Percentiles rank a stretch among this genome's conserved stretches.
Evolutionary conservation across 1,140 invertebrate genomes (phyloP).

Genomic region (Ditylenchus dipsaci): DNA sequence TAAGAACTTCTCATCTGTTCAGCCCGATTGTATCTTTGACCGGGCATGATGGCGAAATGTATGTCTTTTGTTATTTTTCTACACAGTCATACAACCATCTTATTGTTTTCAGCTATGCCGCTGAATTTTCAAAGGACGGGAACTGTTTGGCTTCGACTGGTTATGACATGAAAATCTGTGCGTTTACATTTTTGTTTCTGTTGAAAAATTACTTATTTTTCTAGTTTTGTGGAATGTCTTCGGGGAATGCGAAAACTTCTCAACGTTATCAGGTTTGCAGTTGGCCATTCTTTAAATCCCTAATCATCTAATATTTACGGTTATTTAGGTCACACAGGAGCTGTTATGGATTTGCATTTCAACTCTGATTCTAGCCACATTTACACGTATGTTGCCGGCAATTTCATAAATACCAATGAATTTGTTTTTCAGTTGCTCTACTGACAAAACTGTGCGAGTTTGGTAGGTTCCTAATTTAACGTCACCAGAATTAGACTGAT

Average conservation of each 20-base stretch:
- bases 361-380: constrained; percentile 81
- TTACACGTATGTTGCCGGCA: constrained; percentile 45
- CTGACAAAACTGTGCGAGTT: constrained; percentile 21
- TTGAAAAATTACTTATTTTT: constrained; percentile 54
- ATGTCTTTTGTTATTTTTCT: no score
- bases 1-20: constrained; percentile 56
- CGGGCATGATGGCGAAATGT: constrained; percentile 94
- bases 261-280: constrained; percentile 68
- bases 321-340: constrained; percentile 64
- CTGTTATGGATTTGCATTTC: constrained; percentile 89
- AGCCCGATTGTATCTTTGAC: constrained; percentile 93
- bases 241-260: constrained; percentile 95
- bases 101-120: constrained; percentile 61
- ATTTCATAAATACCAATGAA: constrained; percentile 61
- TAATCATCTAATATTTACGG: no score
- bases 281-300: no score
- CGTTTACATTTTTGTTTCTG: constrained; percentile 59
- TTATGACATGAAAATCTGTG: constrained; percentile 93
- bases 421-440: constrained; percentile 22
- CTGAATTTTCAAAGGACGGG: constrained; percentile 92
- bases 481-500: background rate
- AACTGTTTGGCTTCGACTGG: constrained; percentile 85
- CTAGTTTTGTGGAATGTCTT: constrained; percentile 93
- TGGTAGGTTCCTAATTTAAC: background rate
- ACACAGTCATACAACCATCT: no score